phyloP scores from a whole-genome alignment of 2,113 vertebrate species.

The Nothoprocta pentlandii region DNA sequence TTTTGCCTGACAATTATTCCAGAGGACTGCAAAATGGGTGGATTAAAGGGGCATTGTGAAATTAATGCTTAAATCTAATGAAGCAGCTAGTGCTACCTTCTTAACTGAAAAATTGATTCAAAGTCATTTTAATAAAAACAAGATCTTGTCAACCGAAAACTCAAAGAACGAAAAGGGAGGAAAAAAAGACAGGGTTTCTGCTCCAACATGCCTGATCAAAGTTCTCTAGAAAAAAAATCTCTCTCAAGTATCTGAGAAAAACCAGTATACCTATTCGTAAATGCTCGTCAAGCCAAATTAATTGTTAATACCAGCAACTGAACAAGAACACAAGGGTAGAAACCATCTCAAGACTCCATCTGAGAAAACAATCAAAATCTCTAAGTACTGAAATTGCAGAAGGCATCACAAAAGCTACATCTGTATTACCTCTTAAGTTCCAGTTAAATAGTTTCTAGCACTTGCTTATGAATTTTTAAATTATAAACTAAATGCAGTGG shows the following conservation, averaged over 20 bases:
- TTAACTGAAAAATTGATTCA: not conserved
- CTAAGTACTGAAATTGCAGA: not conserved
- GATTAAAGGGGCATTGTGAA: not conserved
- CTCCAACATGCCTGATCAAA: not conserved
- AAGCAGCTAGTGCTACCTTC: not conserved
- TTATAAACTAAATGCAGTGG: accelerated
- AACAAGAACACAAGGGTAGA: not conserved
- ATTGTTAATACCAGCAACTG: not conserved
- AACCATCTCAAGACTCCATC: not conserved
- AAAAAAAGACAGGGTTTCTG: not conserved
- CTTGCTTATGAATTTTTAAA: not conserved
- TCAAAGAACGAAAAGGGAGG: not conserved
- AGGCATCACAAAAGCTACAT: not conserved
- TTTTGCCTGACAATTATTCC: not conserved
- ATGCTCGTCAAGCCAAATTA: not conserved
- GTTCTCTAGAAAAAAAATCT: not conserved
- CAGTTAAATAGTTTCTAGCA: not conserved
- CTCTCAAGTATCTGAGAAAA: not conserved
- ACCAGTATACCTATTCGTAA: not conserved
- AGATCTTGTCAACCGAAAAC: not conserved
- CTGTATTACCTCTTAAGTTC: not conserved
- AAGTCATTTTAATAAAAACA: not conserved
- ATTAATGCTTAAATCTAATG: not conserved
- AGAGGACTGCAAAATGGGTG: not conserved
- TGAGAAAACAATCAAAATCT: no score